Evolutionary conservation across 2,888 invertebrate genomes (phyloP).

Genomic region (Lysandra bellargus): DNA sequence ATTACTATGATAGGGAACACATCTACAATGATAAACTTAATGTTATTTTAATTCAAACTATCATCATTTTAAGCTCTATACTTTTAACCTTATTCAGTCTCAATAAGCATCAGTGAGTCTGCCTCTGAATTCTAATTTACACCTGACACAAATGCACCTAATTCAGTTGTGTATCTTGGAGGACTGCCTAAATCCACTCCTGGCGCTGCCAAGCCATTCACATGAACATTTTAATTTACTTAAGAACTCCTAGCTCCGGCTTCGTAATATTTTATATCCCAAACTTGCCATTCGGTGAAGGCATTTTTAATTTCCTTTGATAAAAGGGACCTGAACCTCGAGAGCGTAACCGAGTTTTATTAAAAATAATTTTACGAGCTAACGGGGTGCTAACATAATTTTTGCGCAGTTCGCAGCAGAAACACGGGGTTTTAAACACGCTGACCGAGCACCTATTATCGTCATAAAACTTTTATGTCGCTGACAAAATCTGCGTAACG

Average conservation of each 20-base stretch:
- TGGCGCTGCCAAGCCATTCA: constrained; percentile 19
- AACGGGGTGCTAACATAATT: constrained; percentile 23
- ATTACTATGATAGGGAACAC: no score
- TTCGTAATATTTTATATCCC: constrained; percentile 18
- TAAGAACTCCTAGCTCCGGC: constrained; percentile 20
- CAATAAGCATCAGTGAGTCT: not conserved
- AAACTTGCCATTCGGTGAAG: constrained; percentile 21
- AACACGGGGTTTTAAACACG: not conserved
- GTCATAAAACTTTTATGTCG: constrained; percentile 6
- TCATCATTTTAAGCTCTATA: not conserved
- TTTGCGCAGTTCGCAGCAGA: not conserved
- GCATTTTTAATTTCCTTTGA: constrained; percentile 28
- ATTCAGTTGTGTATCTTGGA: constrained; percentile 25
- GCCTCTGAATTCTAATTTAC: constrained; percentile 6
- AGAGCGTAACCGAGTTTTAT: constrained; percentile 19
- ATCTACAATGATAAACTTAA: no score
- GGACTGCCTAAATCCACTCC: constrained; percentile 10
- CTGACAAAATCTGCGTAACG: not conserved
- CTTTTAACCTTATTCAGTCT: not conserved
- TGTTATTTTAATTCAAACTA: not conserved
- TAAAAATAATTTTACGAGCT: constrained; percentile 28
- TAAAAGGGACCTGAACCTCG: constrained; percentile 11
- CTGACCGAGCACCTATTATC: not conserved
- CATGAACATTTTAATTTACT: constrained; percentile 28
- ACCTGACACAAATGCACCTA: constrained; percentile 14